Evolutionary conservation across 2,113 vertebrate species (phyloP), one percentile per base, ranked within the genome.

Genomic region (Erpornis zantholeuca): DNA sequence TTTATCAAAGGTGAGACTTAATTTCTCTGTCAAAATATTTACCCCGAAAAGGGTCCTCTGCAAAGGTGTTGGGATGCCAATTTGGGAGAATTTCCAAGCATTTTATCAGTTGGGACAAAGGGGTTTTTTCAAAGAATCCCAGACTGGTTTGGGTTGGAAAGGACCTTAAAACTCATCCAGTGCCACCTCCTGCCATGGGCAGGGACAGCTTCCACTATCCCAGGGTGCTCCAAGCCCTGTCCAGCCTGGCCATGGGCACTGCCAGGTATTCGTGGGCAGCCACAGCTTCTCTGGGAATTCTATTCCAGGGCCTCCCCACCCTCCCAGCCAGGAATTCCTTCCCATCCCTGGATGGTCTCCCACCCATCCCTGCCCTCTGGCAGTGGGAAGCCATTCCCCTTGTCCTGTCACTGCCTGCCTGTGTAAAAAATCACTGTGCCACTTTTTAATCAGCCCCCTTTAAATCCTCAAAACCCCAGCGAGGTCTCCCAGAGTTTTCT

Each of bases 231-330:
- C 65, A 47, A 52, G 4, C 9, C 45, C 45, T 0, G 0, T 53
- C 73, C 69, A 82, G 0, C 29, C 45, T 61, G 70, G 11, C 21
- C 47, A 35, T 2, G 87, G 54, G 0, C 54, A 38, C 2, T 89
- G 0, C 63, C 70, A 76, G 47, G n/a, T 47, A 61, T 69, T 44
- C 86, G 66, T 61, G 13, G 21, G 12, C 70, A 40, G 29, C 54
- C 54, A 6, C 45, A 82, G 78, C 61, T 31, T 0, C 20, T 47
- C 70, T 68, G 61, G 9, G 6, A 4, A 59, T 3, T 8, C 50
- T 7, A 6, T 2, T 1, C 68, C 77, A 52, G 53, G 2, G 1
- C 19, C 29, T 47, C 0, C 11, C 8, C n/a, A 45, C n/a, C 45
- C 47, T 61, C 33, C 3, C 23, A 70, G 28, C 1, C 11, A 40